phyloP scores from a whole-genome alignment of 2,888 invertebrate species.

The Aspidiotus rigidus region DNA sequence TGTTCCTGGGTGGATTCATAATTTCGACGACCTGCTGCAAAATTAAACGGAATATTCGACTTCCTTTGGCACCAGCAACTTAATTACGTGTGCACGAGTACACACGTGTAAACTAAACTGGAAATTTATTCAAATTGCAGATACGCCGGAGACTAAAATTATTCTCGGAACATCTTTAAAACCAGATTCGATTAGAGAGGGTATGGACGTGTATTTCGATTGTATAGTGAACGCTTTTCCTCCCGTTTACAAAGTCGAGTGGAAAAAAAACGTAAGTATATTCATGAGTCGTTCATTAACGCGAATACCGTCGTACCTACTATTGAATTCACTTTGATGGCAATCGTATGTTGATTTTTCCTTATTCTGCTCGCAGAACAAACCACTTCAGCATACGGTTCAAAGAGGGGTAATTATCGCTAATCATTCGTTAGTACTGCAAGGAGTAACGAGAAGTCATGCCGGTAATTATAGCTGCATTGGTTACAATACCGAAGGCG shows the following conservation, averaged over 20 bases:
- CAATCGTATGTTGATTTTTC: too few species aligned
- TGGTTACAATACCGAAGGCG: constrained; percentile 84
- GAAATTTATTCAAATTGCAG: constrained; percentile 43
- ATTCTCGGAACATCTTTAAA: constrained; percentile 65
- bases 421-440: constrained; percentile 69
- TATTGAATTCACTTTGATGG: not conserved
- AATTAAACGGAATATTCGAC: too few species aligned
- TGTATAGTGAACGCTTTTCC: constrained; percentile 71
- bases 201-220: constrained; percentile 71
- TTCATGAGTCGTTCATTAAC: not conserved
- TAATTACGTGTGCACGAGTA: too few species aligned
- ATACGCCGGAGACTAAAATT: constrained; percentile 60
- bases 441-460: constrained; percentile 67
- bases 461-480: constrained; percentile 82
- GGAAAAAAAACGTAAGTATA: constrained; percentile 70
- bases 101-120: too few species aligned
- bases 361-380: constrained; percentile 51
- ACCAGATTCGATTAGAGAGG: constrained; percentile 69
- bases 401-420: constrained; percentile 80
- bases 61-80: too few species aligned
- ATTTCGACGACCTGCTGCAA: too few species aligned
- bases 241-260: constrained; percentile 65
- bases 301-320: not conserved
- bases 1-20: too few species aligned
- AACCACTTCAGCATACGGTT: constrained; percentile 74